phyloP scores from a whole-genome alignment of 2,113 vertebrate species.

The Pollachius pollachius region DNA sequence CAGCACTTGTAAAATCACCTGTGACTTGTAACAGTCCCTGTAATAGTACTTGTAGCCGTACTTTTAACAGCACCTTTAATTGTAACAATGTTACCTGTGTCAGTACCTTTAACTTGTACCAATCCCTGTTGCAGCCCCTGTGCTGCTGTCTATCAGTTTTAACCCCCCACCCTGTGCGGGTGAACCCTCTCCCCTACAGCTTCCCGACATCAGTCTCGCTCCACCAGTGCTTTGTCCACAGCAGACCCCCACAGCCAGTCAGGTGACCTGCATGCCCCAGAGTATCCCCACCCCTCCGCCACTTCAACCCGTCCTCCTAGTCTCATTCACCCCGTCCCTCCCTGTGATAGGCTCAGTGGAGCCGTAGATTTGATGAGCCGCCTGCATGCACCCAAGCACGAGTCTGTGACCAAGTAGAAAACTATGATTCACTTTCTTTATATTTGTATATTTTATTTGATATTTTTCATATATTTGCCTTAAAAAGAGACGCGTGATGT shows the following conservation, averaged over 20 bases:
- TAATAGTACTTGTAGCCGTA: too few relatives aligned
- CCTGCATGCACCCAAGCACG: conserved; percentile 52
- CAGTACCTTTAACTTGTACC: too few relatives aligned
- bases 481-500: conserved; percentile 1
- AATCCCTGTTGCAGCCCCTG: too few relatives aligned
- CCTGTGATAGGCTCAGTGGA: background rate
- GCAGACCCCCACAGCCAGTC: conserved; percentile 95
- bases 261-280: conserved; percentile 94
- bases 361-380: background rate
- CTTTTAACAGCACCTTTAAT: too few relatives aligned
- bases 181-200: conserved; percentile 88
- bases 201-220: conserved; percentile 98
- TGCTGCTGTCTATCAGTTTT: background rate
- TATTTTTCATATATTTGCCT: background rate
- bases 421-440: background rate
- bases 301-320: too few relatives aligned
- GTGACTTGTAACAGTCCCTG: too few relatives aligned
- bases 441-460: background rate
- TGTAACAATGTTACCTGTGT: too few relatives aligned
- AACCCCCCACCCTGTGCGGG: conserved; percentile 52
- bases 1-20: too few relatives aligned
- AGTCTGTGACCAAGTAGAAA: conserved; percentile 15
- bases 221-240: conserved; percentile 98
- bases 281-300: background rate
- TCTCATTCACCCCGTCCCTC: background rate